These are phyloP conservation scores for Brevimyrus niger DNA, from an alignment of 2,113 vertebrate species.

Conservation along the genomic window DNA sequence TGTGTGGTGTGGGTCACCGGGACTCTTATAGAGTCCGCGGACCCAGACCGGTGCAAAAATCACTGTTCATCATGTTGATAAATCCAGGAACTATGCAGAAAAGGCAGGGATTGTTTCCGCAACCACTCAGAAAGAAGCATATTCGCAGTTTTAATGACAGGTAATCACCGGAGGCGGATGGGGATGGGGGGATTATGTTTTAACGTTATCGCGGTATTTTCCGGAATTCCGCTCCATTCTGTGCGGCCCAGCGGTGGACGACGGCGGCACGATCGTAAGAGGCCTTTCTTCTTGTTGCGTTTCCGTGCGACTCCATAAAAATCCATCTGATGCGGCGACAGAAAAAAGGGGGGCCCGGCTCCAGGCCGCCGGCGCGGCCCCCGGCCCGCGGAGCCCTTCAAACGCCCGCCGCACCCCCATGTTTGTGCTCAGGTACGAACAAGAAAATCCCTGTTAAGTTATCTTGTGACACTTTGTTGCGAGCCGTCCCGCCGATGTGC, in stretches of 20 bases:
- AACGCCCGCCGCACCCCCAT: conserved; percentile 16
- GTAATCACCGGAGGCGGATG: not conserved
- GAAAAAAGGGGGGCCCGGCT: not conserved
- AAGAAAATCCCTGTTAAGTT: conserved; percentile 79
- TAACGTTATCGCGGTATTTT: not conserved
- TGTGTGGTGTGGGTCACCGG: not conserved
- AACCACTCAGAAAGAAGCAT: not conserved
- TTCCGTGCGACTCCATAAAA: not conserved
- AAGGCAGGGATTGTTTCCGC: not conserved
- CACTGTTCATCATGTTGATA: not conserved
- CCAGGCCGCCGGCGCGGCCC: not conserved
- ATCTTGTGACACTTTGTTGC: conserved; percentile 58
- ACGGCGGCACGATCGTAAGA: not conserved
- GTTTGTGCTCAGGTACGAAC: conserved; percentile 64
- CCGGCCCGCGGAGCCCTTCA: not conserved
- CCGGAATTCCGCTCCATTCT: not conserved
- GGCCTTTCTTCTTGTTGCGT: not conserved
- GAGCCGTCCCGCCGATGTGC: conserved; percentile 32
- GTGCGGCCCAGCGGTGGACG: not conserved
- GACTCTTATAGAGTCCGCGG: not conserved
- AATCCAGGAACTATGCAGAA: not conserved
- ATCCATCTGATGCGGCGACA: not conserved
- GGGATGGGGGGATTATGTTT: not conserved
- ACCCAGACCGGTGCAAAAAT: not conserved
- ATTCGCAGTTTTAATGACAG: not conserved